These are phyloP conservation scores for Mystacides longicornis DNA, from an alignment of 2,888 invertebrate species.

Conservation along the genomic window DNA sequence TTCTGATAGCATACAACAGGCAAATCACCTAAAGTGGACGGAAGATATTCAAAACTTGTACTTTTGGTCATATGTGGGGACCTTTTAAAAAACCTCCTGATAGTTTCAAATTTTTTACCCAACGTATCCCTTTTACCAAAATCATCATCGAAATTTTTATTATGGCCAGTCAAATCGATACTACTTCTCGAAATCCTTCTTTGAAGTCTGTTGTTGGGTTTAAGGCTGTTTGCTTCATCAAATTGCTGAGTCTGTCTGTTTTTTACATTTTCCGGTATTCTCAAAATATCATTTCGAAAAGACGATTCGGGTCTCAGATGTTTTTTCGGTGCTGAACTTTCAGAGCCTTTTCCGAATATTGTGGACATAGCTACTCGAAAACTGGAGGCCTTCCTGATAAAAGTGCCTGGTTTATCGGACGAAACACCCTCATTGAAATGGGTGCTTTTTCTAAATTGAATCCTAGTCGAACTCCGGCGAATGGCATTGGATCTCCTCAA, in stretches of 20 bases:
- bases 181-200: not conserved
- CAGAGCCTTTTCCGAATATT: not conserved
- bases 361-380: slow-evolving; percentile 3
- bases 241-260: not conserved
- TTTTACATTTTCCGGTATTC: not conserved
- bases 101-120: not conserved
- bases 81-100: slow-evolving; percentile 6
- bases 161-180: not conserved
- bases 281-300: not conserved
- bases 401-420: not conserved
- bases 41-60: slow-evolving; percentile 40
- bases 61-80: slow-evolving; percentile 39
- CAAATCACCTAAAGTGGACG: not conserved
- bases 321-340: not conserved
- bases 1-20: not conserved
- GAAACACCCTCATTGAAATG: not conserved
- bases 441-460: slow-evolving; percentile 1
- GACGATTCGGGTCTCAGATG: not conserved
- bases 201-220: not conserved
- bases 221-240: not conserved
- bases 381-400: slow-evolving; percentile 6
- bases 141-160: not conserved
- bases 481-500: not conserved
- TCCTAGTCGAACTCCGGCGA: not conserved
- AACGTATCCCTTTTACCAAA: not conserved